These are phyloP conservation scores for Morpho helenor DNA, from an alignment of 2,888 invertebrate species.

Conservation along the genomic window DNA sequence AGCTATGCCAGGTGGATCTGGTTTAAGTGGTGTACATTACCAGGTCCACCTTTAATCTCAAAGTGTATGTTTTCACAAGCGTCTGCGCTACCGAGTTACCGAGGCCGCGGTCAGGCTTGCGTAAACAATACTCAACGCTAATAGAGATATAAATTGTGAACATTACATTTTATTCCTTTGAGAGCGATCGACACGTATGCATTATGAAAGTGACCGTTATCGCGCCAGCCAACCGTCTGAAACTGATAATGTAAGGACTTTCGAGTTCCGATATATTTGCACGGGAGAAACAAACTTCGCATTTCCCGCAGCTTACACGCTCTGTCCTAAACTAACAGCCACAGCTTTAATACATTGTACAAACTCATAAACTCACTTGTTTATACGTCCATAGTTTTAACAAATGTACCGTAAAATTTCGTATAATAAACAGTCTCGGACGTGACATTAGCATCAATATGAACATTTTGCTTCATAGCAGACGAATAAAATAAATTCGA, in stretches of 20 bases:
- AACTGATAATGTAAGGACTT: constrained; percentile 35
- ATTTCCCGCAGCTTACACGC: constrained; percentile 34
- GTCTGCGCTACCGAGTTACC: constrained; percentile 58
- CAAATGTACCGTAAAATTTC: constrained; percentile 42
- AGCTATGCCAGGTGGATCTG: constrained; percentile 35
- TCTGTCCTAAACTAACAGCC: constrained; percentile 49
- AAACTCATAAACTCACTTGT: constrained; percentile 31
- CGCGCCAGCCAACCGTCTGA: constrained; percentile 45
- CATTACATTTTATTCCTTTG: constrained; percentile 71
- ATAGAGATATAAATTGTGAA: constrained; percentile 76
- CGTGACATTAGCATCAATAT: constrained; percentile 46
- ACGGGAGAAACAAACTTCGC: constrained; percentile 39
- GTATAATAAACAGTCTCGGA: constrained; percentile 50
- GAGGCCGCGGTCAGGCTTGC: constrained; percentile 60
- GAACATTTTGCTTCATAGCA: constrained; percentile 42
- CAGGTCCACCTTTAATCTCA: constrained; percentile 72
- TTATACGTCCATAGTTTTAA: constrained; percentile 31
- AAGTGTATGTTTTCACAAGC: constrained; percentile 70
- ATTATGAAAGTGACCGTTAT: constrained; percentile 58
- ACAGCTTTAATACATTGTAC: constrained; percentile 31
- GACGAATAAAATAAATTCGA: constrained; percentile 61
- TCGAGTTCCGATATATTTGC: constrained; percentile 37
- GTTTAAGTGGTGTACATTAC: constrained; percentile 41
- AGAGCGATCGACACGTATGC: constrained; percentile 55
- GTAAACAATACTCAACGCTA: constrained; percentile 74